Conservation (phyloP, 64 coral and sea anemone species). For the Stichodactyla helianthus region DNA sequence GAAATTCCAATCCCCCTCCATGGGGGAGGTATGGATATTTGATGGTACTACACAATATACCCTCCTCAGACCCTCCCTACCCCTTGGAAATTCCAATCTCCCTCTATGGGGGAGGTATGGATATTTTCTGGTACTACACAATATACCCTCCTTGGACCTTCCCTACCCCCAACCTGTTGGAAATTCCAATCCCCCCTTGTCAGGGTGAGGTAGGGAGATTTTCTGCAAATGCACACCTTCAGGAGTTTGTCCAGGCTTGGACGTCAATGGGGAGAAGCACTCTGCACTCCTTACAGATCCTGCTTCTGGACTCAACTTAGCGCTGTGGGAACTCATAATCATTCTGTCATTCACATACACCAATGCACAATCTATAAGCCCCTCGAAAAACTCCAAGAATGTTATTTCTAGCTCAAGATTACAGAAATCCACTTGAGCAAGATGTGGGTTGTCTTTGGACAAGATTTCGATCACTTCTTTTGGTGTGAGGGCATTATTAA, state of each 20-base stretch:
- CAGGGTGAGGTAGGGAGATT: too few relatives aligned
- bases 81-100: too few relatives aligned
- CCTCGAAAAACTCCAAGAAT: conserved; percentile 94
- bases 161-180: neutral
- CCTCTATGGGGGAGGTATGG: too few relatives aligned
- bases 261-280: conserved; percentile 61
- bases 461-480: conserved; percentile 82
- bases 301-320: conserved; percentile 46
- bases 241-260: conserved; percentile 76
- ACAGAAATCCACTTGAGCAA: conserved; percentile 82
- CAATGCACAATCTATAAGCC: conserved; percentile 73
- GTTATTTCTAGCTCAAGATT: conserved; percentile 94
- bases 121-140: too few relatives aligned
- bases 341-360: conserved; percentile 83
- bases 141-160: too few relatives aligned
- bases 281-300: conserved; percentile 70
- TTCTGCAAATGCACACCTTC: neutral
- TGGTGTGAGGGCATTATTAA: conserved; percentile 75
- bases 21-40: too few relatives aligned
- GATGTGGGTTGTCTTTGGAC: conserved; percentile 64
- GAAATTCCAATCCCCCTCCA: too few relatives aligned
- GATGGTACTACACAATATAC: too few relatives aligned
- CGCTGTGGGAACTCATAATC: conserved; percentile 57
- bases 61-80: too few relatives aligned
- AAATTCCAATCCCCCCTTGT: neutral